These are phyloP conservation scores for Eulemur mongoz DNA, from an alignment of 2,797 vertebrate species.

Conservation along the genomic window DNA sequence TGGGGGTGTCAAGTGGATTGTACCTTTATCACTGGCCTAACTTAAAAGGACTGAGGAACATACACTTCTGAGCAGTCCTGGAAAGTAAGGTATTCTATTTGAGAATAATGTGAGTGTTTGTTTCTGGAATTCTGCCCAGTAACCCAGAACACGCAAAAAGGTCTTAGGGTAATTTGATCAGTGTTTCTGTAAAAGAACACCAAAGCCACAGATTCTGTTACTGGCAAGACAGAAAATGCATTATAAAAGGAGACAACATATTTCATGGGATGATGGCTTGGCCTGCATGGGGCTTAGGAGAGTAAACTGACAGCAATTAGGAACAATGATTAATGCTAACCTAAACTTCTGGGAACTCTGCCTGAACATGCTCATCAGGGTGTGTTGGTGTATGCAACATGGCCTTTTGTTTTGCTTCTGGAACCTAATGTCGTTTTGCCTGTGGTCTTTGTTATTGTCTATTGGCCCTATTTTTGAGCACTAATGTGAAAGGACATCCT, in stretches of 20 bases:
- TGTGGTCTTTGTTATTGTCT: background rate
- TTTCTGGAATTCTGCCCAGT: constrained; percentile 66
- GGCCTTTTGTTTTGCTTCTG: background rate
- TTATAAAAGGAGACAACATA: constrained; percentile 35
- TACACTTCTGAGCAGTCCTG: constrained; percentile 2
- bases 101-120: constrained; percentile 40
- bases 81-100: constrained; percentile 30
- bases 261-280: constrained; percentile 34
- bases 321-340: constrained; percentile 34
- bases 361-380: background rate
- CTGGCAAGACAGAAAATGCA: constrained; percentile 56
- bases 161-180: constrained; percentile 59
- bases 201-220: constrained; percentile 62
- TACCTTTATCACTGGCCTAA: background rate
- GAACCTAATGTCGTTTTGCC: background rate
- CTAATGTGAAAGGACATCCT: background rate
- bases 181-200: constrained; percentile 65
- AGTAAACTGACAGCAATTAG: constrained; percentile 54
- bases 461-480: background rate
- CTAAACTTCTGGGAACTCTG: constrained; percentile 25
- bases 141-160: constrained; percentile 44
- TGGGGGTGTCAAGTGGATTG: background rate
- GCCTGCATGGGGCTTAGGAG: background rate
- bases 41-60: constrained; percentile 14
- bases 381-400: background rate